Base-by-base conservation (phyloP, 1,140 invertebrate genomes). In the Mercenaria mercenaria region DNA sequence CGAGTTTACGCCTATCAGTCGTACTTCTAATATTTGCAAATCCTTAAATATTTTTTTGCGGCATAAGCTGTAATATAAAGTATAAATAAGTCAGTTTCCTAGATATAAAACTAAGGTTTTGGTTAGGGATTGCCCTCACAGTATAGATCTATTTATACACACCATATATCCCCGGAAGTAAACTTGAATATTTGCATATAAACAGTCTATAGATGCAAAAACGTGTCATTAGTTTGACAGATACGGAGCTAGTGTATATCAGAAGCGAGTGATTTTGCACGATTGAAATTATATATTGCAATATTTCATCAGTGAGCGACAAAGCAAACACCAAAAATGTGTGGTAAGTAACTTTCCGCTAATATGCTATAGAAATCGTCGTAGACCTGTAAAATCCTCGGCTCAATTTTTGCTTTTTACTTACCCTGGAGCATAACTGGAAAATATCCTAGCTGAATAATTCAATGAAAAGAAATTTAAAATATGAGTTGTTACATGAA, bases 321-420 rank as follows among this genome's bases (percentile, higher is more conserved):
- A 39, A 32, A 34, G 8, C 32, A 50, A 2, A 23, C 26, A 52
- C 23, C 15, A 77, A 77, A 37, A 3, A 79, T 79, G 76, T 79
- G 76, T 56, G 76, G 76, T 79, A 37, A 79, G 76, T 79, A 13
- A 76, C 8, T n/a, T n/a, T n/a, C n/a, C n/a, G n/a, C n/a, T n/a
- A n/a, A n/a, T n/a, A n/a, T n/a, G n/a, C n/a, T n/a, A n/a, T n/a
- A n/a, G n/a, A n/a, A n/a, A n/a, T n/a, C n/a, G n/a, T n/a, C n/a
- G n/a, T n/a, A n/a, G n/a, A n/a, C n/a, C n/a, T n/a, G n/a, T n/a
- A n/a, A n/a, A n/a, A n/a, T n/a, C n/a, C n/a, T n/a, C n/a, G n/a
- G n/a, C n/a, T n/a, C n/a, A n/a, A n/a, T n/a, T n/a, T n/a, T n/a
- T n/a, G n/a, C n/a, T n/a, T n/a, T n/a, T n/a, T n/a, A n/a, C n/a